phyloP scores from a whole-genome alignment of 2,797 vertebrate genomes.

The Bradypodion ventrale region DNA sequence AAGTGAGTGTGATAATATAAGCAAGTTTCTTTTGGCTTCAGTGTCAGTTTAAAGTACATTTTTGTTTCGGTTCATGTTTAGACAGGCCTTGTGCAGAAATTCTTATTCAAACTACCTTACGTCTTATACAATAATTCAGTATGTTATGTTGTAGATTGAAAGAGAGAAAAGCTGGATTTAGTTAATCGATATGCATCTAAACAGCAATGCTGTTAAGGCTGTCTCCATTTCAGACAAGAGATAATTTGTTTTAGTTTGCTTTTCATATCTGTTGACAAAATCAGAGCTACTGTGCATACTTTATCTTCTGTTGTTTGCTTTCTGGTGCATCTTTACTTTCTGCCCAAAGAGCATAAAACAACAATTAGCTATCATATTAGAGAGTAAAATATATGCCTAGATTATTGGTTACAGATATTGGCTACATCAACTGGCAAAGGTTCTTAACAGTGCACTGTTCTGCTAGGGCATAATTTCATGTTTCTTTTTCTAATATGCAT shows the following conservation, averaged over 20 bases:
- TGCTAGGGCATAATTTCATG: neutral
- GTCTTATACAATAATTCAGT: slow-evolving; percentile 14
- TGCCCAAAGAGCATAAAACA: neutral
- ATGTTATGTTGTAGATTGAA: neutral
- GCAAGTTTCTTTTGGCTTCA: neutral
- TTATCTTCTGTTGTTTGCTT: slow-evolving; percentile 6
- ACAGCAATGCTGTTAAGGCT: neutral
- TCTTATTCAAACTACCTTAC: neutral
- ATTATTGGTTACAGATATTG: neutral
- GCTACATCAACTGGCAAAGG: neutral
- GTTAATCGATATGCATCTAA: neutral
- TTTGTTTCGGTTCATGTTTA: neutral
- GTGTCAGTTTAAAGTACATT: neutral
- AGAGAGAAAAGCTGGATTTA: slow-evolving; percentile 5
- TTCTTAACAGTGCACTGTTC: neutral
- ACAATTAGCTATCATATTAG: neutral
- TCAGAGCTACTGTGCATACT: slow-evolving; percentile 17
- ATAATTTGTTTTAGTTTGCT: slow-evolving; percentile 35
- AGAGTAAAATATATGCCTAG: neutral
- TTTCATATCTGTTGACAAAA: slow-evolving; percentile 21
- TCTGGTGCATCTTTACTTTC: neutral
- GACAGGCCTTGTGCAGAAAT: neutral
- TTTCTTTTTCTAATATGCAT: slow-evolving; percentile 17
- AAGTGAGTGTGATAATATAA: neutral
- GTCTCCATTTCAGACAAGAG: slow-evolving; percentile 26